Base-by-base conservation (phyloP, 2,797 vertebrate genomes). In the Cyprinella venusta region DNA sequence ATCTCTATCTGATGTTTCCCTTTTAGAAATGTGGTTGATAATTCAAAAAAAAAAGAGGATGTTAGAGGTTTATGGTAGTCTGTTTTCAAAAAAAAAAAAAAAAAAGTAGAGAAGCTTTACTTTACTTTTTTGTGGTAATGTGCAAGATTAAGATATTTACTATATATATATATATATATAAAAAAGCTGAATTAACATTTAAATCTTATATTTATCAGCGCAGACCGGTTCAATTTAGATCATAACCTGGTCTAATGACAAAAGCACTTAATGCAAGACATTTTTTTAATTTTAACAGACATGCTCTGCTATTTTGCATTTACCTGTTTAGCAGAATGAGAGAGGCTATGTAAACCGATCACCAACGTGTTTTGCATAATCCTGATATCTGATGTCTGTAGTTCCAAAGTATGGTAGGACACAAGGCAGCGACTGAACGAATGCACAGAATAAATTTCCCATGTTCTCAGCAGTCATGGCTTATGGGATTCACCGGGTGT, bases 1-100 rank as follows among this genome's bases (percentile, higher is more conserved):
- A 92, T 92, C 84, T 72, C 88, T 90, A 92, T 93, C 89, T 24
- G 79, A 82, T 82, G 87, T 90, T 93, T 91, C 91, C 85, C 88
- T 90, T 81, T 87, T 88, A 89, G 86, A 91, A 90, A 88, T 85
- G 82, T 79, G 50, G 52, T 89, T 89, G 79, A 87, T 80, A 77
- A 84, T 80, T 89, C 72, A 90, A 90, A 87, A 89, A 90, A 87
- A 89, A 89, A 48, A 48, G 45, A 80, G 81, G 45, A 48, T 84
- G 8, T 68, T 67, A 30, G 21, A 24, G 33, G 40, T 77, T 71
- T 63, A 42, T 45, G 26, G 12, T 24, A n/a, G 30, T 69, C 33
- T 1, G 19, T n/a, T 56, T 10, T 33, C 33, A 33, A 36, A 36
- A 36, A 9, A 54, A 54, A 36, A 36, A 9, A 54, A 54, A 54